A percentile compares a stretch with the other conserved stretches of the same genome.
Conservation (phyloP, 2,797 vertebrate genomes). For the Smutsia temminckii region DNA sequence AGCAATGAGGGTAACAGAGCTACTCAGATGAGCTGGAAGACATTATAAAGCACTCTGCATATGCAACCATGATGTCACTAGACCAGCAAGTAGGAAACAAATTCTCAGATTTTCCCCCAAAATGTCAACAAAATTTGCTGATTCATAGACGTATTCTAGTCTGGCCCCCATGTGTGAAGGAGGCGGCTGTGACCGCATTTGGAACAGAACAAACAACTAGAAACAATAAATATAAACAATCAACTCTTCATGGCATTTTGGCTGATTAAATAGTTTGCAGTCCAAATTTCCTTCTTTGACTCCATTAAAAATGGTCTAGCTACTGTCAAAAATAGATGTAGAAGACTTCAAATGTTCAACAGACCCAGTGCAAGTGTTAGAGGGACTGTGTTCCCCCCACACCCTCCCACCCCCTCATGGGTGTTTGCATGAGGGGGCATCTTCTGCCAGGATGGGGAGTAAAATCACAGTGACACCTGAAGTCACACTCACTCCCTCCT, state of each 20-base stretch:
- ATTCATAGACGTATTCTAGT: not conserved
- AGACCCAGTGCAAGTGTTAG: not conserved
- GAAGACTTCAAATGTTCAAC: not conserved
- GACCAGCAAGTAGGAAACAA: not conserved
- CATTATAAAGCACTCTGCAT: not conserved
- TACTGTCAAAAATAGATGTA: not conserved
- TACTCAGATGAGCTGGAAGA: not conserved
- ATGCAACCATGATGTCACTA: no score
- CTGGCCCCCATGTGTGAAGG: not conserved
- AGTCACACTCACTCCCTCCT: not conserved
- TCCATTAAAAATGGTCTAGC: not conserved
- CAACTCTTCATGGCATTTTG: not conserved
- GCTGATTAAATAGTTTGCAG: not conserved
- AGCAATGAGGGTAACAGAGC: not conserved
- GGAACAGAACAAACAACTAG: not conserved
- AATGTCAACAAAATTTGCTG: not conserved
- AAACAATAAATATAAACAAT: not conserved
- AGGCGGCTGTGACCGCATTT: not conserved
- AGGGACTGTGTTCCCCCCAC: not conserved
- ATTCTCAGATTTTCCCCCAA: not conserved
- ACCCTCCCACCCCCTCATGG: not conserved
- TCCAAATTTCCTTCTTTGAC: conserved; percentile 15
- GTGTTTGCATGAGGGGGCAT: not conserved
- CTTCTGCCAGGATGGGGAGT: not conserved
- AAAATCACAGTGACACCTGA: no score